phyloP scores from a whole-genome alignment of 2,113 vertebrate species.

The Cryptomyrus ogoouensis region DNA sequence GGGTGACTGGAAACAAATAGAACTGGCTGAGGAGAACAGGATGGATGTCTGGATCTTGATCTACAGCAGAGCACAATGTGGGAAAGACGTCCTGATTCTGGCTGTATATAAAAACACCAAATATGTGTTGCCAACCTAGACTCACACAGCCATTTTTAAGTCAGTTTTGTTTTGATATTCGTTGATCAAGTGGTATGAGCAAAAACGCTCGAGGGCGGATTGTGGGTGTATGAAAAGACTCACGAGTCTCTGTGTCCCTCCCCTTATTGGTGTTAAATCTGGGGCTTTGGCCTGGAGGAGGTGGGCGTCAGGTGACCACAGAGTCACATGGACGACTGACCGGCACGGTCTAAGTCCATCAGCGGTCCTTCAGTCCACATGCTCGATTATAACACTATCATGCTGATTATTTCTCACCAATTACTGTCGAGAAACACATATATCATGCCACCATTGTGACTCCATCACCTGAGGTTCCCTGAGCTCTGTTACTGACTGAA shows the following conservation, averaged over 20 bases:
- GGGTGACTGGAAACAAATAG: background rate
- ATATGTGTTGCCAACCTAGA: background rate
- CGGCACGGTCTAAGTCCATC: background rate
- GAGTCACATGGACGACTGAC: background rate
- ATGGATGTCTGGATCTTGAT: background rate
- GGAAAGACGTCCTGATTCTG: background rate
- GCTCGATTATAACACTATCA: background rate
- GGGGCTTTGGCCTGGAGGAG: background rate
- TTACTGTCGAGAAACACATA: background rate
- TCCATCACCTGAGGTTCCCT: background rate
- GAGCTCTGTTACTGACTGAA: background rate
- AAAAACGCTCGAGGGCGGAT: background rate
- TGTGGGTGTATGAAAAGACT: background rate
- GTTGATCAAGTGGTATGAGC: background rate
- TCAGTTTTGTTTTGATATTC: background rate
- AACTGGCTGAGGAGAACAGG: background rate
- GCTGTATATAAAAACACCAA: background rate
- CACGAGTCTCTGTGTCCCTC: background rate
- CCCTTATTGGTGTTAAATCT: background rate
- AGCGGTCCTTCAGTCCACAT: background rate
- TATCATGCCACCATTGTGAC: background rate
- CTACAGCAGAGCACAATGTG: background rate
- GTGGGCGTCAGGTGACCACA: background rate
- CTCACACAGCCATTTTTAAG: background rate
- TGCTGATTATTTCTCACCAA: background rate